phyloP scores from a whole-genome alignment of 2,888 invertebrate genomes.

The Cryptosula pallasiana region DNA sequence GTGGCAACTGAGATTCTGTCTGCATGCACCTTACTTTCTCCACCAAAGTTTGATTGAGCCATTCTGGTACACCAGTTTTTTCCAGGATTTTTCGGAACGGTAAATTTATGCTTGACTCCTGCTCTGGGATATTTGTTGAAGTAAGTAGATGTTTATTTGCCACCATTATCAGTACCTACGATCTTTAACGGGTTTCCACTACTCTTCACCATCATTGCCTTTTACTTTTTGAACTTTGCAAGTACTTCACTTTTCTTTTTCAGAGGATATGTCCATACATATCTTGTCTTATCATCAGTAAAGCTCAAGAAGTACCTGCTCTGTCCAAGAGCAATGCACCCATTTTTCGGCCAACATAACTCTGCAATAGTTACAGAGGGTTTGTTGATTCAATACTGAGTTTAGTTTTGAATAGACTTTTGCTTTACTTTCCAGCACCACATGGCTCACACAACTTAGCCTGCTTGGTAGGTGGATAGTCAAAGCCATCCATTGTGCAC shows the following conservation, averaged over 20 bases:
- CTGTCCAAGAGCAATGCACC: conserved; percentile 3
- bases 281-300: conserved; percentile 25
- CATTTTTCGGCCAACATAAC: conserved; percentile 25
- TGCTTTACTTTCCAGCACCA: conserved; percentile 22
- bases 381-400: not conserved
- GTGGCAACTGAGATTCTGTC: conserved; percentile 32
- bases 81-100: conserved; percentile 40
- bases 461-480: not conserved
- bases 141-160: conserved; percentile 26
- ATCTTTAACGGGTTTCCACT: conserved; percentile 26
- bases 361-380: conserved; percentile 20
- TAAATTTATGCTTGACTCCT: conserved; percentile 39
- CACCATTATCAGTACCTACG: conserved; percentile 27
- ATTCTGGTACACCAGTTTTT: conserved; percentile 44
- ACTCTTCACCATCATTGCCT: conserved; percentile 23
- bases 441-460: conserved; percentile 24
- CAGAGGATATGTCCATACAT: conserved; percentile 24
- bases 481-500: conserved; percentile 16
- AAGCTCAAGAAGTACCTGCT: conserved; percentile 25
- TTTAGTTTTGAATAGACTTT: conserved; percentile 12
- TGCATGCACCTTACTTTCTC: conserved; percentile 40
- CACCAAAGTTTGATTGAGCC: conserved; percentile 39
- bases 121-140: conserved; percentile 33
- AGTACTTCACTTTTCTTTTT: conserved; percentile 25
- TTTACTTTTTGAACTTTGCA: conserved; percentile 24